Conservation (phyloP, 2,888 invertebrate species). For the Andrena hattorfiana region DNA sequence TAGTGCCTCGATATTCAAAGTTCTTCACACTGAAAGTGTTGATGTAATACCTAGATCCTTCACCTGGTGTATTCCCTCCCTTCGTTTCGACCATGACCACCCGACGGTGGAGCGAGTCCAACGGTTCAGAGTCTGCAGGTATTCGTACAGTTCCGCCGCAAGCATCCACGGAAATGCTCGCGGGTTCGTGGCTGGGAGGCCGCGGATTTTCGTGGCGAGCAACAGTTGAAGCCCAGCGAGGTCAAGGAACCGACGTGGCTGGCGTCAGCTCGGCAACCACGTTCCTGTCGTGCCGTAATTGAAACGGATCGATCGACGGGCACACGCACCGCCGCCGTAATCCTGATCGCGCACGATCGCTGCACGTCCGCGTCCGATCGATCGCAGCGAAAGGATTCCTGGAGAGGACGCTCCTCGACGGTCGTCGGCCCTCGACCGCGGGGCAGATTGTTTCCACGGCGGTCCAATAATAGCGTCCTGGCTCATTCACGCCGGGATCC, state of each 20-base stretch:
- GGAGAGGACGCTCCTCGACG: background rate
- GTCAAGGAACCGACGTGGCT: constrained; percentile 39
- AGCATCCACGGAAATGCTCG: background rate
- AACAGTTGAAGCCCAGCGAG: constrained; percentile 54
- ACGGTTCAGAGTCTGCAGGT: too few relatives aligned
- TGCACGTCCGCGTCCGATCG: background rate
- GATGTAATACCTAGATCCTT: too few relatives aligned
- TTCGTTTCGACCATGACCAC: too few relatives aligned
- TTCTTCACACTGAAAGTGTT: too few relatives aligned
- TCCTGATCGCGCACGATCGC: constrained; percentile 36
- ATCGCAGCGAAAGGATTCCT: constrained; percentile 1
- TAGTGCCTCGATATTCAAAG: too few relatives aligned
- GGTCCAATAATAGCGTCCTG: constrained; percentile 6
- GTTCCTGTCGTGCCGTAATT: constrained; percentile 28
- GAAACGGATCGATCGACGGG: constrained; percentile 48
- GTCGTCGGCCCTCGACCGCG: background rate
- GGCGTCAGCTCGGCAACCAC: constrained; percentile 11
- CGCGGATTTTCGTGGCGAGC: constrained; percentile 25
- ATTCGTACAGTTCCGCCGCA: too few relatives aligned
- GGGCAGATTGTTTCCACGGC: background rate
- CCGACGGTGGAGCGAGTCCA: too few relatives aligned
- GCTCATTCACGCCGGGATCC: background rate
- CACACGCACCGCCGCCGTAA: constrained; percentile 25
- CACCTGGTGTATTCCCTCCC: too few relatives aligned
- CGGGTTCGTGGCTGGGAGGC: background rate